A percentile compares a stretch with the other conserved stretches of the same genome.
Evolutionary conservation across 2,888 invertebrate species (phyloP).

Genomic region (Nephrotoma appendiculata): DNA sequence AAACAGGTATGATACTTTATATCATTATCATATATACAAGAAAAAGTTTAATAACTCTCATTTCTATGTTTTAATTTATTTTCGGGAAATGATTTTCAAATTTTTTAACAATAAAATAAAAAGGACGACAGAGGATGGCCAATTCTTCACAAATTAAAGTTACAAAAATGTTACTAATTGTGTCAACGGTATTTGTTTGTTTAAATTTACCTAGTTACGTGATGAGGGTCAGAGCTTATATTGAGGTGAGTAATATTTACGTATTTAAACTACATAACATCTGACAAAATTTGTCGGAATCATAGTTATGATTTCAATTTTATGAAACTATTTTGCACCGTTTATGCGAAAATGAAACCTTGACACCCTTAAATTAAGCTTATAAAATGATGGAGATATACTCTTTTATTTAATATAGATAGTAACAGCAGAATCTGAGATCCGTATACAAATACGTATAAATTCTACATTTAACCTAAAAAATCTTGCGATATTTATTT

Average conservation of each 20-base stretch:
- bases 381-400: too few species aligned
- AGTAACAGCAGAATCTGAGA: too few species aligned
- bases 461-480: too few species aligned
- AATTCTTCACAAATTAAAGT: slow-evolving; percentile 49
- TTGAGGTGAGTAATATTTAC: slow-evolving; percentile 33
- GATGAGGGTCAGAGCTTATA: slow-evolving; percentile 47
- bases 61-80: neutral
- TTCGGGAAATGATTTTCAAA: neutral
- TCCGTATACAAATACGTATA: too few species aligned
- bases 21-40: neutral
- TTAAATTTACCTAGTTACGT: slow-evolving; percentile 66
- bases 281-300: too few species aligned
- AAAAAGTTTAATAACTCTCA: neutral
- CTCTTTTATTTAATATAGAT: too few species aligned
- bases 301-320: too few species aligned
- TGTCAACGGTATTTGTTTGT: slow-evolving; percentile 63
- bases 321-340: too few species aligned
- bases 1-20: slow-evolving; percentile 18
- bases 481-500: too few species aligned
- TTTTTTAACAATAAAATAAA: neutral
- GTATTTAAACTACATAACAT: too few species aligned
- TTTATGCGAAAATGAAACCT: too few species aligned
- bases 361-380: too few species aligned
- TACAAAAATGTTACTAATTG: slow-evolving; percentile 69
- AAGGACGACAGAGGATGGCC: slow-evolving; percentile 27